Evolutionary conservation across 1,140 invertebrate genomes (phyloP).

Genomic region (Oscheius sp.): DNA sequence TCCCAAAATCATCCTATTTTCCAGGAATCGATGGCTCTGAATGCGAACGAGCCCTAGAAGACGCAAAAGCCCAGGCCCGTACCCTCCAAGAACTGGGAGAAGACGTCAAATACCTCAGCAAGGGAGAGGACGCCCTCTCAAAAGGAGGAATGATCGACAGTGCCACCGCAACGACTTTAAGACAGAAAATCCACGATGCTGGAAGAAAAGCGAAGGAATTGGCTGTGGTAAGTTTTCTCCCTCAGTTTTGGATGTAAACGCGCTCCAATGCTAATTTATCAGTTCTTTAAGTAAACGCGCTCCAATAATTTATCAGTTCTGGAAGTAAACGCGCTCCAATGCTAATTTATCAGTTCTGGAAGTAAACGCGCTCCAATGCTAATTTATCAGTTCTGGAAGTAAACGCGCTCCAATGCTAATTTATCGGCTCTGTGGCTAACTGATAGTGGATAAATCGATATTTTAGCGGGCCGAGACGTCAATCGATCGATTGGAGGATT

Average conservation of each 20-base stretch:
- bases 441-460: not conserved
- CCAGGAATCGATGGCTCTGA: slow-evolving; percentile 21
- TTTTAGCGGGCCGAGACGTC: not conserved
- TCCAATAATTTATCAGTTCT: no score
- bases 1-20: no score
- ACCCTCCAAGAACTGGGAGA: slow-evolving; percentile 14
- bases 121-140: slow-evolving; percentile 5
- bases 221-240: not conserved
- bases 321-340: no score
- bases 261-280: no score
- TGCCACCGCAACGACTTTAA: not conserved
- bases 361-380: no score
- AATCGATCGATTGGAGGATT: slow-evolving; percentile 24
- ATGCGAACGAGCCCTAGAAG: slow-evolving; percentile 14
- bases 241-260: no score
- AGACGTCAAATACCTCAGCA: not conserved
- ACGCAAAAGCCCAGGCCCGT: slow-evolving; percentile 1
- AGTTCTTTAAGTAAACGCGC: no score
- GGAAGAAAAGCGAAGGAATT: slow-evolving; percentile 22
- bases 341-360: no score
- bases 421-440: no score
- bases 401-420: no score
- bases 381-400: no score
- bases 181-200: slow-evolving; percentile 21
- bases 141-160: not conserved